These are phyloP conservation scores for Dryocosmus kuriphilus DNA, from an alignment of 2,888 invertebrate species.

Conservation along the genomic window DNA sequence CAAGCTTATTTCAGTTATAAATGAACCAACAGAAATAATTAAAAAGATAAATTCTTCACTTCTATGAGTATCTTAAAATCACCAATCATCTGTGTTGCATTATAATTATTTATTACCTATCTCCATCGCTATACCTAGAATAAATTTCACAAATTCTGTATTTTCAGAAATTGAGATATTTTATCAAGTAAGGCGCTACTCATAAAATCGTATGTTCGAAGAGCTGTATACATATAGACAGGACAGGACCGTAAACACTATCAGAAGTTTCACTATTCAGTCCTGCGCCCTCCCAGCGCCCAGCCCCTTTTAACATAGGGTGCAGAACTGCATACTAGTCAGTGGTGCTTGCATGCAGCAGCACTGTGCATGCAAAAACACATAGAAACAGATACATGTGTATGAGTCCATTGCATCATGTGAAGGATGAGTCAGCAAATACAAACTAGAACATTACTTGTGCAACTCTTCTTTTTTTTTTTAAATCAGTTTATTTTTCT, in stretches of 20 bases:
- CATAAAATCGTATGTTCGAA: constrained; percentile 25
- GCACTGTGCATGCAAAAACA: constrained; percentile 43
- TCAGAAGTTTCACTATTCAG: constrained; percentile 34
- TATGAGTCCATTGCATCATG: constrained; percentile 59
- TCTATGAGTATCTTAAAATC: background rate
- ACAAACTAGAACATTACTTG: constrained; percentile 47
- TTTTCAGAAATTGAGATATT: constrained; percentile 10
- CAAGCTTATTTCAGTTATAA: no score
- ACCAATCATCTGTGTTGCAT: background rate
- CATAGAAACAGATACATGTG: constrained; percentile 48
- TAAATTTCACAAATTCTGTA: background rate
- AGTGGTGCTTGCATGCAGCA: constrained; percentile 36
- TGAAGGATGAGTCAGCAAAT: constrained; percentile 64
- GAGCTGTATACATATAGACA: constrained; percentile 25
- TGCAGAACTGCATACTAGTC: constrained; percentile 15
- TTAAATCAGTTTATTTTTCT: background rate
- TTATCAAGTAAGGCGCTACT: background rate
- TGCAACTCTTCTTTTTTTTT: background rate
- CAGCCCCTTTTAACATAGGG: constrained; percentile 30
- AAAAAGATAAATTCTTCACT: no score
- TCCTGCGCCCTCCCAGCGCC: constrained; percentile 2
- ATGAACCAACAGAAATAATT: no score
- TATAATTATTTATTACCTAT: background rate
- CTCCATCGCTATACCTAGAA: background rate
- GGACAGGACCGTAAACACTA: constrained; percentile 21